Base-by-base conservation (phyloP, 2,797 vertebrate species). In the Falco berigora region DNA sequence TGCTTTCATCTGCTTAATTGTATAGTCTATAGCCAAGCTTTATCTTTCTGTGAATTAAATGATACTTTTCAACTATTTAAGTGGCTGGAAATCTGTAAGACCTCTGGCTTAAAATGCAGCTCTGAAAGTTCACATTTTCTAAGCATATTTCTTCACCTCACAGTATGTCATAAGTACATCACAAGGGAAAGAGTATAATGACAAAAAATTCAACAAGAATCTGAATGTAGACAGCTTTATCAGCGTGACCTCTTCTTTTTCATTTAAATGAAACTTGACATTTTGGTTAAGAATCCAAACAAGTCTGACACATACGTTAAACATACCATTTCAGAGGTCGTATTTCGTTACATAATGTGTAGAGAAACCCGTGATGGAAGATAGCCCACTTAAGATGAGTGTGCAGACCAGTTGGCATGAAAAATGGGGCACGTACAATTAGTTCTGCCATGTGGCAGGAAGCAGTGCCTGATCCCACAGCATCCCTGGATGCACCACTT, bases 1-100 rank as follows among this genome's bases (percentile, higher is more conserved):
- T 64, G 73, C 62, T 95, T 92, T 89, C n/a, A 78, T 95, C 59
- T 86, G 22, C 75, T 97, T 95, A 86, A 94, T 85, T 95, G 89
- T 84, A 82, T 5, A 68, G 21, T 61, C n/a, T 86, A 82, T 69
- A 88, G 82, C 62, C 55, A 95, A 92, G 55, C 66, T 88, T 87
- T 88, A 79, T 58, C 53, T 36, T 90, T 86, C 77, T 64, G 14
- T 10, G 3, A 92, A 72, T 83, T 66, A 92, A 90, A 91, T 27
- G 5, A 80, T 55, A 79, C 49, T 79, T 86, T 75, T 66, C 50
- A 78, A 46, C 50, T 73, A 67, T 90, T 95, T 83, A 86, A 93
- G 32, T 94, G 69, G 88, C 30, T 88, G 68, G 12, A 89, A 95
- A 82, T 85, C 61, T 91, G 15, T 73, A 79, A 63, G 34, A 79